Conservation (phyloP, 2,888 invertebrate species). For the Andrena minutula region DNA sequence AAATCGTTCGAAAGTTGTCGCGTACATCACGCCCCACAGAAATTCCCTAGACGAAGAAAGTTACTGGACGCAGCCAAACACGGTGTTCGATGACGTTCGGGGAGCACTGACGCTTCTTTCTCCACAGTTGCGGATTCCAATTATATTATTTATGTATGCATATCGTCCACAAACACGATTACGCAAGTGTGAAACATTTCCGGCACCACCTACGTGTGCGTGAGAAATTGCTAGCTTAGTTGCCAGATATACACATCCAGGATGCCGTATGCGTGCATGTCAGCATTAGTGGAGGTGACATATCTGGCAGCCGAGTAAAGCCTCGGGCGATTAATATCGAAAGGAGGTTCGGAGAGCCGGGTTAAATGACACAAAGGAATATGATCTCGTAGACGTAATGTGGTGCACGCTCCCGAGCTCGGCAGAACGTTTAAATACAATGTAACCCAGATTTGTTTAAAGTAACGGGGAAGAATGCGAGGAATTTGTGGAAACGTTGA, state of each 20-base stretch:
- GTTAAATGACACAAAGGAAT: background rate
- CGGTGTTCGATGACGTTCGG: background rate
- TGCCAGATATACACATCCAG: background rate
- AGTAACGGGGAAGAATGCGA: slow-evolving; percentile 1
- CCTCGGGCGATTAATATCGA: slow-evolving; percentile 17
- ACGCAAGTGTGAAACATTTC: slow-evolving; percentile 32
- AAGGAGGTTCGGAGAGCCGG: slow-evolving; percentile 9
- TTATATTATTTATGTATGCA: slow-evolving; percentile 26
- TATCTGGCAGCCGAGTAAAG: background rate
- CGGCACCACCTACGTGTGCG: slow-evolving; percentile 2
- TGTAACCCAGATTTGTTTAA: background rate
- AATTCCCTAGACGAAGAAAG: slow-evolving; percentile 13
- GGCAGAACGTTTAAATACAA: no score
- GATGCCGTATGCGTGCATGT: background rate
- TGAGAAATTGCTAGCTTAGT: background rate
- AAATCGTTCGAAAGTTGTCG: no score
- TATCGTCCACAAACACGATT: slow-evolving; percentile 33
- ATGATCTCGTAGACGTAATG: no score
- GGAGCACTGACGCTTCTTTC: background rate
- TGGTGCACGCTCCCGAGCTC: no score
- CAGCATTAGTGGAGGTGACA: background rate
- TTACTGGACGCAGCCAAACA: background rate
- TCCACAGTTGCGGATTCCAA: slow-evolving; percentile 22
- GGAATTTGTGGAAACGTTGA: background rate
- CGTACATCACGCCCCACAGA: no score